phyloP scores from a whole-genome alignment of 2,113 vertebrate genomes.

The Prietella phreatophila region DNA sequence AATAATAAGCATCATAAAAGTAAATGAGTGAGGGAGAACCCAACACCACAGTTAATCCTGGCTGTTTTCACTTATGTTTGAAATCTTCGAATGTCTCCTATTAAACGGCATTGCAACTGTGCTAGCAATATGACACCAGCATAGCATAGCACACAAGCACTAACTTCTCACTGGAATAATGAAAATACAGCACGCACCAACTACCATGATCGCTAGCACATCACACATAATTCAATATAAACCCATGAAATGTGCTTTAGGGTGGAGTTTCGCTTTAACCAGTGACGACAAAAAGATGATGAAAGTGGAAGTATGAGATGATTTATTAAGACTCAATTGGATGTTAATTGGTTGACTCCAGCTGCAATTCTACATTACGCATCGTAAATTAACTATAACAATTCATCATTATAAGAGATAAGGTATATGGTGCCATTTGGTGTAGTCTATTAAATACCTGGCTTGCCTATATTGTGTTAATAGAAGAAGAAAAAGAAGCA shows the following conservation, averaged over 20 bases:
- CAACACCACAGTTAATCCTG: background rate
- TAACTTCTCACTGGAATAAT: background rate
- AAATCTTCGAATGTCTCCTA: background rate
- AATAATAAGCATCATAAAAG: no score
- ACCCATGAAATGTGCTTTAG: no score
- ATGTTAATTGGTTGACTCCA: no score
- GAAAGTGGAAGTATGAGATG: background rate
- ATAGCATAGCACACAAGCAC: background rate
- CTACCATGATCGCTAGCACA: background rate
- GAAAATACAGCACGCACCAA: background rate
- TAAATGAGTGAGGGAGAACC: no score
- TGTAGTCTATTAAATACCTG: background rate
- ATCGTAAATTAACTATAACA: background rate
- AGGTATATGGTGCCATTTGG: background rate
- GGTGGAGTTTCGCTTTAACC: no score
- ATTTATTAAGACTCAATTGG: background rate
- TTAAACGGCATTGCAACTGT: background rate
- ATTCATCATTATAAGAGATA: background rate
- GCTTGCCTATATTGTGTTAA: background rate
- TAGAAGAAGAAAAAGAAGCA: no score
- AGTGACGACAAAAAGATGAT: background rate
- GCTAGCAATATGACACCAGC: background rate
- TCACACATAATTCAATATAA: background rate
- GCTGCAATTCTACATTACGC: background rate
- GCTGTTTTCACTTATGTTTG: background rate